Evolutionary conservation across 2,797 vertebrate genomes (phyloP).

Genomic region (Cryptoblepharus egeriae): DNA sequence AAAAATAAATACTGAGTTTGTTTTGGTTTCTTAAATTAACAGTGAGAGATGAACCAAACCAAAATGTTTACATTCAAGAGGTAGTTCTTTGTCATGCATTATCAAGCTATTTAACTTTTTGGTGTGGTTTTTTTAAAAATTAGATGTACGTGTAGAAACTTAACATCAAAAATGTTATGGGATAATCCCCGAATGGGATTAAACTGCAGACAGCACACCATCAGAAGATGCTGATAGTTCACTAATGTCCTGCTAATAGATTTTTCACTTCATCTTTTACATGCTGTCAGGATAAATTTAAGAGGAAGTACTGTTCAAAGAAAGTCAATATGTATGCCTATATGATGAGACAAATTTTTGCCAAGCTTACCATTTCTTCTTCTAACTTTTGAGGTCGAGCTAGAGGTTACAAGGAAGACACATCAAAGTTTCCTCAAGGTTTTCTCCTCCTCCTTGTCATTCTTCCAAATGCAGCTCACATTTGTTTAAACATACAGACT

Average conservation of each 20-base stretch:
- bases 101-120: no score
- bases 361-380: neutral
- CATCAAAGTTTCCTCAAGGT: neutral
- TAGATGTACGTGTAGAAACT: no score
- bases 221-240: neutral
- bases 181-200: no score
- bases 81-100: no score
- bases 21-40: no score
- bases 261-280: neutral
- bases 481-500: neutral
- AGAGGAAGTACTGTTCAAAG: neutral
- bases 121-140: no score
- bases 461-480: no score
- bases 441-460: neutral
- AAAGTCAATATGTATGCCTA: conserved; percentile 5
- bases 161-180: no score
- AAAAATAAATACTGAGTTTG: no score
- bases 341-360: neutral
- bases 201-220: neutral
- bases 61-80: no score
- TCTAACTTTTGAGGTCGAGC: neutral
- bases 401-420: neutral
- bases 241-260: neutral
- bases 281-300: neutral
- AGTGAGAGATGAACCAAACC: no score